These are phyloP conservation scores for Tuberolachnus salignus DNA, from an alignment of 2,888 invertebrate species.

Conservation along the genomic window DNA sequence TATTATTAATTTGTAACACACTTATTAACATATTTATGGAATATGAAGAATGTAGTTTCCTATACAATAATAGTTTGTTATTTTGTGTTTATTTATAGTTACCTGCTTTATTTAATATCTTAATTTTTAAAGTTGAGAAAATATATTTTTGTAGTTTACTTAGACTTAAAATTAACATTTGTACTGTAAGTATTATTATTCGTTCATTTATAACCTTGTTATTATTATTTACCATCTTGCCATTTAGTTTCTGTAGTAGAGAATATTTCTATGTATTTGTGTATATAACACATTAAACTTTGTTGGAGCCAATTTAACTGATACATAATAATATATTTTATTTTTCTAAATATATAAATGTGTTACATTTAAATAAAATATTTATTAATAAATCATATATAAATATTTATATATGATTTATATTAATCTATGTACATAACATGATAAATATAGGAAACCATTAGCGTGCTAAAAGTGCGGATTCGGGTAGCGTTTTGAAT, in stretches of 20 bases:
- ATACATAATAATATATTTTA: conserved; percentile 23
- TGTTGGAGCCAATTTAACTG: conserved; percentile 24
- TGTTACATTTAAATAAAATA: conserved; percentile 43
- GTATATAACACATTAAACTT: not conserved
- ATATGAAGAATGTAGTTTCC: not conserved
- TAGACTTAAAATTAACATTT: not conserved
- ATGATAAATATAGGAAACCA: conserved; percentile 44
- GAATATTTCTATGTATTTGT: not conserved
- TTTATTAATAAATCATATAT: conserved; percentile 16
- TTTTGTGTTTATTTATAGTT: conserved; percentile 28
- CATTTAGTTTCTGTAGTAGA: conserved; percentile 39
- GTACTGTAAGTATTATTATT: not conserved
- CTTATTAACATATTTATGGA: not conserved
- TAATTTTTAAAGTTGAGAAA: conserved; percentile 4
- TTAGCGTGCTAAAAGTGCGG: conserved; percentile 53
- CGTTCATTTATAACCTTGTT: conserved; percentile 1
- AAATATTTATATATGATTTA: conserved; percentile 26
- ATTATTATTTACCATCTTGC: conserved; percentile 33
- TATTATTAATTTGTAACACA: not conserved
- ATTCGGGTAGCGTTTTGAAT: conserved; percentile 50
- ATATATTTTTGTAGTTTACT: not conserved
- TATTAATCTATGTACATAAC: conserved; percentile 9
- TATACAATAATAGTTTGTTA: conserved; percentile 26
- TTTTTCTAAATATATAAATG: conserved; percentile 45
- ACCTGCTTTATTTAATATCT: not conserved